phyloP scores from a whole-genome alignment of 2,797 vertebrate genomes.

The Coregonus sp. region DNA sequence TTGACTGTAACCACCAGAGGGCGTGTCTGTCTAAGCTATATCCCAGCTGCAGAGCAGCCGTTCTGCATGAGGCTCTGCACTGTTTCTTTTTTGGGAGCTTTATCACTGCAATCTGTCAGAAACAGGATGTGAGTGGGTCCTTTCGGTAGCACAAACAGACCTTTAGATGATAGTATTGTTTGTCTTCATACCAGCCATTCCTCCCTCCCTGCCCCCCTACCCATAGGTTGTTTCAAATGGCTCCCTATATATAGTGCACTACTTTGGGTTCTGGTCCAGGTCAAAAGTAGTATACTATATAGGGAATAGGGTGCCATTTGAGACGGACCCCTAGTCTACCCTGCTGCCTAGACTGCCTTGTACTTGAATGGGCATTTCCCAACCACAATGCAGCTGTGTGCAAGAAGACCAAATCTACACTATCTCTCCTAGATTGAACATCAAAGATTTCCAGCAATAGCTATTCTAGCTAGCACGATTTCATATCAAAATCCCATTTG shows the following conservation, averaged over 20 bases:
- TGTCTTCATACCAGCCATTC: constrained; percentile 56
- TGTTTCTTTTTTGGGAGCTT: constrained; percentile 46
- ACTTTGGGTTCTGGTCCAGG: neutral
- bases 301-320: neutral
- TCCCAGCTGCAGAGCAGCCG: constrained; percentile 4
- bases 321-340: neutral
- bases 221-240: no score
- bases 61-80: constrained; percentile 11
- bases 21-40: constrained; percentile 24
- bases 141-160: constrained; percentile 53
- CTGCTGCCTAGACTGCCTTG: neutral
- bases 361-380: neutral
- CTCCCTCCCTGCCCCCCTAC: constrained; percentile 18
- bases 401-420: neutral
- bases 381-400: neutral
- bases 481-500: neutral
- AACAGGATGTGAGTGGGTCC: constrained; percentile 55
- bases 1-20: constrained; percentile 47
- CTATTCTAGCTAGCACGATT: neutral
- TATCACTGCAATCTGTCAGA: constrained; percentile 53
- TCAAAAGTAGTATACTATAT: neutral
- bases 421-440: neutral
- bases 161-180: constrained; percentile 51
- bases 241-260: constrained; percentile 14
- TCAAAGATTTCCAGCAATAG: neutral